phyloP scores from a whole-genome alignment of 1,140 invertebrate species.

The Spodoptera litura region DNA sequence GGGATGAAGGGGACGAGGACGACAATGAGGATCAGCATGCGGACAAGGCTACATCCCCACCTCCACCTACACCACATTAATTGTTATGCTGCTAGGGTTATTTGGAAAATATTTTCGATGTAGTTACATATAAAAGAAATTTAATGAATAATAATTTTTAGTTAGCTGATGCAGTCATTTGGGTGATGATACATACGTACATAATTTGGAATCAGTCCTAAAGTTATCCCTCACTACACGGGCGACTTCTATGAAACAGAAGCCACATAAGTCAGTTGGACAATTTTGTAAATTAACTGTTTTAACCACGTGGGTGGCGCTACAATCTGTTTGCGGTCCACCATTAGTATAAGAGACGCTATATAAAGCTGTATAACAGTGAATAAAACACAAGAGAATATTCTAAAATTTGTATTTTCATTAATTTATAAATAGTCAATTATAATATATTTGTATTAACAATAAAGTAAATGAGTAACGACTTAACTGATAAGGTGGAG shows the following conservation, averaged over 20 bases:
- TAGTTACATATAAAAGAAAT: not conserved
- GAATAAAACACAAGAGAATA: slow-evolving; percentile 66
- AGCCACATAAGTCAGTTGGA: no score
- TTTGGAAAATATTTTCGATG: no score
- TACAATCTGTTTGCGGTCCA: no score
- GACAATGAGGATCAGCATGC: slow-evolving; percentile 57
- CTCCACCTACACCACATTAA: slow-evolving; percentile 57
- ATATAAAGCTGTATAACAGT: not conserved
- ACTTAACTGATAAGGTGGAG: slow-evolving; percentile 68
- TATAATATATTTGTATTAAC: slow-evolving; percentile 76
- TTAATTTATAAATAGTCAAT: slow-evolving; percentile 85
- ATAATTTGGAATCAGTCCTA: no score
- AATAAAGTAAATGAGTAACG: slow-evolving; percentile 82
- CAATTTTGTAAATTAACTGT: no score
- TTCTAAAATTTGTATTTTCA: slow-evolving; percentile 80
- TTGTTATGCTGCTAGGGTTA: not conserved
- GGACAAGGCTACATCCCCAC: slow-evolving; percentile 78
- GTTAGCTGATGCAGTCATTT: no score
- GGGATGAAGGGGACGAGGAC: slow-evolving; percentile 49
- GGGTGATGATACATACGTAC: no score
- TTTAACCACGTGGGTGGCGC: no score
- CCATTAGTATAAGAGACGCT: not conserved
- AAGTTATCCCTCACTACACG: no score
- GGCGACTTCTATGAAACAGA: no score
- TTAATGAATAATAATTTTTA: no score